A percentile compares a stretch with the other conserved stretches of the same genome.
Conservation (phyloP, 1,140 invertebrate species). For the Drosophila yakuba region DNA sequence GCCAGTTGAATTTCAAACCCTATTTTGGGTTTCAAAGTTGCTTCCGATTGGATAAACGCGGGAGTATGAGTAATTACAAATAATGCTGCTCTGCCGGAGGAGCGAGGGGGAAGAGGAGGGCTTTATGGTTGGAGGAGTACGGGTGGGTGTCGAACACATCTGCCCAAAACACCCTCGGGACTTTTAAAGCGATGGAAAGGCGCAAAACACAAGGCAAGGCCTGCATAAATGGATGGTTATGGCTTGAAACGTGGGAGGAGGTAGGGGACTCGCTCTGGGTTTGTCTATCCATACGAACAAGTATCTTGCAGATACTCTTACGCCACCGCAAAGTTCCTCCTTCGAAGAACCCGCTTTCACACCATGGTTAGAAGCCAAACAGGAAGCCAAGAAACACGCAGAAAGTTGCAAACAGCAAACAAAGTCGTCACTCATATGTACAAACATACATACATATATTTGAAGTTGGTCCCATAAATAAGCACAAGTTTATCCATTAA, state of each 20-base stretch:
- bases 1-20: conserved; percentile 78
- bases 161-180: conserved; percentile 72
- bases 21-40: conserved; percentile 84
- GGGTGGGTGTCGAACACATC: conserved; percentile 45
- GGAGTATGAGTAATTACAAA: conserved; percentile 84
- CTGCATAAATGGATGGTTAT: conserved; percentile 29
- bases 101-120: conserved; percentile 2
- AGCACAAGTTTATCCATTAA: neutral
- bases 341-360: conserved; percentile 43
- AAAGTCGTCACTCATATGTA: conserved; percentile 6
- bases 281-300: conserved; percentile 11
- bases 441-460: neutral
- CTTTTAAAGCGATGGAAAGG: conserved; percentile 1
- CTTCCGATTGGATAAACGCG: conserved; percentile 81
- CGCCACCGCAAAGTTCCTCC: conserved; percentile 40
- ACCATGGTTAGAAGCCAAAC: conserved; percentile 26
- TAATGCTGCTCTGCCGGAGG: conserved; percentile 49
- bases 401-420: conserved; percentile 12
- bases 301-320: conserved; percentile 31
- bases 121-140: conserved; percentile 17
- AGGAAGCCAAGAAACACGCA: conserved; percentile 44
- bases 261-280: conserved; percentile 3
- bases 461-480: neutral
- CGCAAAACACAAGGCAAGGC: conserved; percentile 8
- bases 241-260: conserved; percentile 7